These are phyloP conservation scores for Phyllotreta cruciferae DNA, from an alignment of 2,888 invertebrate genomes.

Conservation along the genomic window DNA sequence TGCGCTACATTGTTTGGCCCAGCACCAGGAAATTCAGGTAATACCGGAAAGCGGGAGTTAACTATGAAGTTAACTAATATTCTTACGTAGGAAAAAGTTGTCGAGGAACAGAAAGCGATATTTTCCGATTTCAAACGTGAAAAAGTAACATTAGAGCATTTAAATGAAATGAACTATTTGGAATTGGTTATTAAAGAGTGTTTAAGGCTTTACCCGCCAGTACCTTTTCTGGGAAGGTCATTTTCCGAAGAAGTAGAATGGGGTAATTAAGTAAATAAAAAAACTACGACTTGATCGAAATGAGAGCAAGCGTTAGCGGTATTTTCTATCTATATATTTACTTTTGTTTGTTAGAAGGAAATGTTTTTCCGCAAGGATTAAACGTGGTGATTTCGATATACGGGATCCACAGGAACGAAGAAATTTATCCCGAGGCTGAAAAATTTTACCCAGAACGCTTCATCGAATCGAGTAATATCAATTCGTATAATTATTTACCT, in stretches of 20 bases:
- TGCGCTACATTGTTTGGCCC: conserved; percentile 38
- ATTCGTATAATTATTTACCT: background rate
- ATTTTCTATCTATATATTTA: background rate
- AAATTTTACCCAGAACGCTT: conserved; percentile 3
- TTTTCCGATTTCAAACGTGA: conserved; percentile 42
- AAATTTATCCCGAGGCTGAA: background rate
- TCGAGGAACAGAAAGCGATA: conserved; percentile 52
- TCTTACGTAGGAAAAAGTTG: conserved; percentile 51
- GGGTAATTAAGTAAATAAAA: background rate
- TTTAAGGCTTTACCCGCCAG: conserved; percentile 13
- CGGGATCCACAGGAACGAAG: background rate
- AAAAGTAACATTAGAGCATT: conserved; percentile 26
- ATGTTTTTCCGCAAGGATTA: background rate
- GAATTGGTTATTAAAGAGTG: conserved; percentile 23
- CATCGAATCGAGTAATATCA: background rate
- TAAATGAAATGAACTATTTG: conserved; percentile 22
- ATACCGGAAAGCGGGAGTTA: background rate
- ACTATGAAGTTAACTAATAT: background rate
- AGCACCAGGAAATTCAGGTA: conserved; percentile 42
- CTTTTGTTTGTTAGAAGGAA: background rate
- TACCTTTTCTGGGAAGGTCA: conserved; percentile 6
- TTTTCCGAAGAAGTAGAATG: conserved; percentile 7
- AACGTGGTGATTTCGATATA: background rate
- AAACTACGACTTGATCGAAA: too few species aligned
- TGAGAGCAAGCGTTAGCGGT: too few species aligned